Evolutionary conservation across 1,140 invertebrate genomes (phyloP).

Genomic region (Aradophagus sp.): DNA sequence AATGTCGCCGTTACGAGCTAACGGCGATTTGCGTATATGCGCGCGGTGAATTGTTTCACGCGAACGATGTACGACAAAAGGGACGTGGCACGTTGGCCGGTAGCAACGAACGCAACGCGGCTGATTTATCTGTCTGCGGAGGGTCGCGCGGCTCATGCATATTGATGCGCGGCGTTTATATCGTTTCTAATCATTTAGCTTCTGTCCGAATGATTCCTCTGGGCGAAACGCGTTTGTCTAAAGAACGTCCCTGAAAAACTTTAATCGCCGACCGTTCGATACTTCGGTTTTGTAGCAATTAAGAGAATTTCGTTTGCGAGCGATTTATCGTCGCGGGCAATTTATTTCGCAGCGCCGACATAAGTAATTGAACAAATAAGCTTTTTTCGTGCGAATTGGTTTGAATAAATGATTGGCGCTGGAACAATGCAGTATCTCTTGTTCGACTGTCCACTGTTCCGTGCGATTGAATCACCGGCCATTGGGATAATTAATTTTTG

Average conservation of each 20-base stretch:
- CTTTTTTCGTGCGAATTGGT: not conserved
- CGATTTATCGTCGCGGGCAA: not conserved
- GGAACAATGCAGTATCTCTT: too few species aligned
- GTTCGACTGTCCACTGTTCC: too few species aligned
- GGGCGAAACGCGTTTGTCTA: constrained; percentile 1
- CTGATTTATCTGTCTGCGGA: constrained; percentile 55
- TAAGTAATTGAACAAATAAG: not conserved
- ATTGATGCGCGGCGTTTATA: constrained; percentile 49
- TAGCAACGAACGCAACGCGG: constrained; percentile 29
- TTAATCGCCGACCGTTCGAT: constrained; percentile 15
- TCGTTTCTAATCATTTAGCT: constrained; percentile 48
- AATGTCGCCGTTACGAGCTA: constrained; percentile 15
- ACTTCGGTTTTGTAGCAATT: constrained; percentile 15
- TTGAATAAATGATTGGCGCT: too few species aligned
- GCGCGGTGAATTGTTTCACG: constrained; percentile 15
- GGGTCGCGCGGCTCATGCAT: constrained; percentile 52
- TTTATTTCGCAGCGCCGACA: constrained; percentile 2
- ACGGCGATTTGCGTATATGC: constrained; percentile 31
- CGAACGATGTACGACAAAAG: constrained; percentile 27
- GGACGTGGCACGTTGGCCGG: constrained; percentile 12
- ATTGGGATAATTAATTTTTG: too few species aligned
- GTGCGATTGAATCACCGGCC: too few species aligned
- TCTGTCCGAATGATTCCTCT: constrained; percentile 21
- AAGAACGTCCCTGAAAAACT: constrained; percentile 18
- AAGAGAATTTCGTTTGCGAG: constrained; percentile 12